Base-by-base conservation (phyloP, 2,113 vertebrate species). In the Budorcas taxicolor region DNA sequence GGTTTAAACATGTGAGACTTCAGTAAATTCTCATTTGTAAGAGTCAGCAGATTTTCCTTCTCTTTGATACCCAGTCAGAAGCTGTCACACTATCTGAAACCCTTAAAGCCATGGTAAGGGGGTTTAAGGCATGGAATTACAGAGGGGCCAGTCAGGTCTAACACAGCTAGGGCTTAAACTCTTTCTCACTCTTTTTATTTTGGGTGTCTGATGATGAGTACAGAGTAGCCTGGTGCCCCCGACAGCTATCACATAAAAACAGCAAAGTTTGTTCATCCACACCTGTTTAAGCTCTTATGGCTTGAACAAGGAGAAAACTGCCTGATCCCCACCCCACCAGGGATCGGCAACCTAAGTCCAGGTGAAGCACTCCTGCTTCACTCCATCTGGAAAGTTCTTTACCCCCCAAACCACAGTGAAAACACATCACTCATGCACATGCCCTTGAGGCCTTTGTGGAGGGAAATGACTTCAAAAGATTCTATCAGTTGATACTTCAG, bases 1-100 rank as follows among this genome's bases (percentile, higher is more conserved):
- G 96, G 84, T 97, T 97, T 95, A 97, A 97, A 97, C 98, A 97
- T 71, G 78, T 11, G 87, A 97, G 87, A 96, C 12, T 89, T 67
- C 92, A 94, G 87, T 95, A 90, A 98, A 98, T 98, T 98, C 81
- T 96, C 90, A 50, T 95, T 97, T 84, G 76, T 97, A 80, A 88
- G 76, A 97, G 62, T 96, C 21, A 96, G 95, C 55, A 97, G 96
- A 88, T 97, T 97, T 91, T 62, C 52, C 36, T 88, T 87, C 90
- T 78, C 11, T 91, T 90, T 96, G 29, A 84, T 50, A 87, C 95
- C 64, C 52, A 87, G 93, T 97, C 64, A 62, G 64, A 96, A 74
- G 15, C 74, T 60, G 86, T 97, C 57, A 62, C 33, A 88, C 76
- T 6, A 31, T 58, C 58, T 52, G 36, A 60, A 95, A 67, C 2